Percentiles rank a stretch among this genome's conserved stretches.
Evolutionary conservation across 64 coral and sea anemone species (phyloP).

Genomic region (Trachythela sp.): DNA sequence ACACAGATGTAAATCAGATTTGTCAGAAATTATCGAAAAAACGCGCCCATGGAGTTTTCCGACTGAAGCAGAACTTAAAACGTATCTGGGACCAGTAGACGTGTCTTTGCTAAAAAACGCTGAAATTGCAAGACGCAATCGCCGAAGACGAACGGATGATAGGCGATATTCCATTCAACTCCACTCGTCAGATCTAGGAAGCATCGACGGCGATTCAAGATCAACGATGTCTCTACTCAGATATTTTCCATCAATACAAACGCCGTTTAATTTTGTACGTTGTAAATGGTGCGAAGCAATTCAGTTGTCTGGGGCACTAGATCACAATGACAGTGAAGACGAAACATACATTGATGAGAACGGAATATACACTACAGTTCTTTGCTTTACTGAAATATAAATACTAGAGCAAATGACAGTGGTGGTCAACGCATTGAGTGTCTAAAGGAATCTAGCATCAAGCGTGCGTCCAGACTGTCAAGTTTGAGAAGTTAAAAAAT

Average conservation of each 20-base stretch:
- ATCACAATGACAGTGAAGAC: background rate
- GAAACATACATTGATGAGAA: slow-evolving; percentile 14
- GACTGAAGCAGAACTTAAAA: background rate
- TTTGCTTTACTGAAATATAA: slow-evolving; percentile 18
- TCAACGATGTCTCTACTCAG: background rate
- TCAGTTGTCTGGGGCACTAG: background rate
- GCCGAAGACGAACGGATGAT: background rate
- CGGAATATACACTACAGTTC: slow-evolving; percentile 7
- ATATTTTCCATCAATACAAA: background rate
- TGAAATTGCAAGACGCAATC: background rate
- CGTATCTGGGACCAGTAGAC: background rate
- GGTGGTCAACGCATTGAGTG: too few species aligned
- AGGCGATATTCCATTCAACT: background rate
- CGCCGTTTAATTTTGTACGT: background rate
- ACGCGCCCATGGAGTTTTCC: background rate
- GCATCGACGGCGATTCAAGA: background rate
- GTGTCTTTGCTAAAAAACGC: background rate
- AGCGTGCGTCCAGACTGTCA: too few species aligned
- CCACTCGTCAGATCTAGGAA: background rate
- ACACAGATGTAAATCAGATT: background rate
- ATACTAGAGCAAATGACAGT: background rate
- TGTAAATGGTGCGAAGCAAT: background rate
- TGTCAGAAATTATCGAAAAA: background rate
- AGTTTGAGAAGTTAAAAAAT: too few species aligned
- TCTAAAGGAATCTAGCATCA: too few species aligned